Evolutionary conservation across 2,888 invertebrate genomes (phyloP), one percentile per base, ranked within the genome.

Genomic region (Acrobasis consociella): DNA sequence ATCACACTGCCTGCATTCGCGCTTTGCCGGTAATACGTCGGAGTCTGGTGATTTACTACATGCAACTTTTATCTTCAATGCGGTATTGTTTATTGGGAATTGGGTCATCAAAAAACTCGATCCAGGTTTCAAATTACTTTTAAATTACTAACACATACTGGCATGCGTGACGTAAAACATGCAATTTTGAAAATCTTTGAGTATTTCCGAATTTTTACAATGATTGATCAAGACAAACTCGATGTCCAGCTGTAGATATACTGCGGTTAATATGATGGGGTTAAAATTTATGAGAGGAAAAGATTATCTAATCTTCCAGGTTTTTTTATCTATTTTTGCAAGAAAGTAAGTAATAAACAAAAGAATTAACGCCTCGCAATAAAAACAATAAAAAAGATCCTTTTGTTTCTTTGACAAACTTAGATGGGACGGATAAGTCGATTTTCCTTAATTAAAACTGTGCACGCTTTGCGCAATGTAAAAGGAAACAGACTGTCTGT

Each of bases 31-130:
- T 56, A 56, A 56, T 56, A 55, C 55, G 42, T 42, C 56, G 56
- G 56, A 39, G 56, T 42, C 56, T 56, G 39, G 56, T 56, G 56
- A 56, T 56, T 56, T 56, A 56, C 42, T 17, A 42, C 56, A 56
- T 56, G 56, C 56, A 56, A 42, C 56, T 56, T 56, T 56, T 56
- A 56, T 56, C 42, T 56, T 42, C 42, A 11, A 56, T 56, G 56
- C 17, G 17, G 39, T 17, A 42, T 56, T 56, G 56, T 56, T 55
- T 55, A 16, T 16, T 17, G 17, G 51, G 5, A 51, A 22, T 22
- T 42, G 42, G 42, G 11, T 42, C 42, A 42, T 31, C 31, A 31
- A 31, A 22, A 31, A 31, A 5, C 31, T 5, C 31, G 31, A 31
- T 31, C 8, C 31, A 31, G 31, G 31, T 31, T 31, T 31, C 31